Conservation (phyloP, 2,888 invertebrate species). For the Buathra laborator region DNA sequence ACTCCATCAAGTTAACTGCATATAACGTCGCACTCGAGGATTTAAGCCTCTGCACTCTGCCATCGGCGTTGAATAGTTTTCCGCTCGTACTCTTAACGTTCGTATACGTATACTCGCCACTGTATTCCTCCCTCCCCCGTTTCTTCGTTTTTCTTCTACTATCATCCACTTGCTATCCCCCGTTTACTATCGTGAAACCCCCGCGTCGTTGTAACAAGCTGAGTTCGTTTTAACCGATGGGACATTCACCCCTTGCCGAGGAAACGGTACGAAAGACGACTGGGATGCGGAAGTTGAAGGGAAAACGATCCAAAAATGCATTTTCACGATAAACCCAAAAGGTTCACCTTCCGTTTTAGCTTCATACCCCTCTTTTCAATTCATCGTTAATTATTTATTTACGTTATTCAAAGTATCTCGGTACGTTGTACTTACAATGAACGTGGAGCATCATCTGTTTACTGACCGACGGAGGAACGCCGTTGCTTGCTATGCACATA, state of each 20-base stretch:
- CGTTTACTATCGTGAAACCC: slow-evolving; percentile 3
- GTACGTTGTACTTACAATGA: slow-evolving; percentile 91
- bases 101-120: slow-evolving; percentile 22
- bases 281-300: slow-evolving; percentile 5
- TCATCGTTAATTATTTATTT: neutral
- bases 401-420: neutral
- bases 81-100: slow-evolving; percentile 37
- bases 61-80: slow-evolving; percentile 45
- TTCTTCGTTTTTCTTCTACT: slow-evolving; percentile 33
- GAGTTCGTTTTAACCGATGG: neutral
- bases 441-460: slow-evolving; percentile 96
- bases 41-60: slow-evolving; percentile 48
- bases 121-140: slow-evolving; percentile 7
- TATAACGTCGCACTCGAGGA: slow-evolving; percentile 51
- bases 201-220: slow-evolving; percentile 3
- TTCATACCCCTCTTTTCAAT: neutral
- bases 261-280: neutral
- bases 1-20: slow-evolving; percentile 59
- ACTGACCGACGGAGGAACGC: slow-evolving; percentile 95
- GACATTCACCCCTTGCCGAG: neutral
- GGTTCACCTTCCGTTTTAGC: neutral
- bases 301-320: neutral
- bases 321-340: neutral
- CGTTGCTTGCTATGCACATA: slow-evolving; percentile 95
- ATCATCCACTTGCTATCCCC: slow-evolving; percentile 16